These are phyloP conservation scores for Cactoblastis cactorum DNA, from an alignment of 2,888 invertebrate species.

Conservation along the genomic window DNA sequence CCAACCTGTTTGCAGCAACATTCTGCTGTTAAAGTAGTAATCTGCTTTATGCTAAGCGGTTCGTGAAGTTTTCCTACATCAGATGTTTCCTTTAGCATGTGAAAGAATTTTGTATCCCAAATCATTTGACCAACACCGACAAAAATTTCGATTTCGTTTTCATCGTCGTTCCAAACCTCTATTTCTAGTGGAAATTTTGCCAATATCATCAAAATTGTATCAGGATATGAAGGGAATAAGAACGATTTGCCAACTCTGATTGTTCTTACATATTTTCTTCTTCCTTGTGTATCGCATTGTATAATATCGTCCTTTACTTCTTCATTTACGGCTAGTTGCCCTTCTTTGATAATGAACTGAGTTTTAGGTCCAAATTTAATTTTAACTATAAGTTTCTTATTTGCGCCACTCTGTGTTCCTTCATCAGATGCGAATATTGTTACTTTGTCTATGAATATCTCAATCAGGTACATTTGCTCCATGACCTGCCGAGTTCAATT, in stretches of 20 bases:
- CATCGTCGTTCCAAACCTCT: conserved; percentile 68
- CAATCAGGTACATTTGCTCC: conserved; percentile 79
- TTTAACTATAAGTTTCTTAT: conserved; percentile 67
- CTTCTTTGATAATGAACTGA: conserved; percentile 71
- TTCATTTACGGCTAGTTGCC: conserved; percentile 52
- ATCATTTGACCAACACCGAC: conserved; percentile 62
- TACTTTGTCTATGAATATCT: conserved; percentile 77
- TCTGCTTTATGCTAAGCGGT: conserved; percentile 54
- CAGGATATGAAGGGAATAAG: conserved; percentile 71
- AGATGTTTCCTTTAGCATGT: conserved; percentile 65
- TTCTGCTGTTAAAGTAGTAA: conserved; percentile 42
- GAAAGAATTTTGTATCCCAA: conserved; percentile 70
- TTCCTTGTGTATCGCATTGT: conserved; percentile 48
- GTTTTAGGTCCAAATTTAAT: conserved; percentile 70
- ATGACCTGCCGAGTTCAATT: conserved; percentile 70
- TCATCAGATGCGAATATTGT: conserved; percentile 50
- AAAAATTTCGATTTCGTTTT: conserved; percentile 53
- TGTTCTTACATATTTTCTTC: conserved; percentile 54
- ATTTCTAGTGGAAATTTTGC: conserved; percentile 72
- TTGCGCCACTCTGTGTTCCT: conserved; percentile 46
- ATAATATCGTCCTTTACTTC: conserved; percentile 49
- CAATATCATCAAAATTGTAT: conserved; percentile 61
- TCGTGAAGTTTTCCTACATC: conserved; percentile 49
- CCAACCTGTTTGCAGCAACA: conserved; percentile 63
- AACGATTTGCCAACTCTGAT: conserved; percentile 76